phyloP scores from a whole-genome alignment of 1,140 invertebrate species.

The Drosophila simulans region DNA sequence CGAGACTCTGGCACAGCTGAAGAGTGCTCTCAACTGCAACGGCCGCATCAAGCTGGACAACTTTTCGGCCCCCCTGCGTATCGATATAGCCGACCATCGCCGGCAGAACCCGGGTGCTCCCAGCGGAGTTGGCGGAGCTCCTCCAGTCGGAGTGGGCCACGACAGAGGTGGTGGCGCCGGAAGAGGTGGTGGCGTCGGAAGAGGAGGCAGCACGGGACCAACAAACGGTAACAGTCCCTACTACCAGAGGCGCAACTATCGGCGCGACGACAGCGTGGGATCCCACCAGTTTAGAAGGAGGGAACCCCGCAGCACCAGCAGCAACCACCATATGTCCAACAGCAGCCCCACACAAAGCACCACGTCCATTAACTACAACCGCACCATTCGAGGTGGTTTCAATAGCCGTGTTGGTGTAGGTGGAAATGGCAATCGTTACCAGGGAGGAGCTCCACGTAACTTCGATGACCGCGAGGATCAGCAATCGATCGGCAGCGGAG shows the following conservation, averaged over 20 bases:
- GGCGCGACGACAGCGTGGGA: slow-evolving; percentile 55
- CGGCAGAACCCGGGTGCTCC: slow-evolving; percentile 19
- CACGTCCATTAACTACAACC: slow-evolving; percentile 19
- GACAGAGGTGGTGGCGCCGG: slow-evolving; percentile 69
- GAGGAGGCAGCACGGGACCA: background rate
- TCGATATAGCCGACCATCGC: slow-evolving; percentile 95
- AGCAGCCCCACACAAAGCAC: slow-evolving; percentile 46
- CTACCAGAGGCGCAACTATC: slow-evolving; percentile 54
- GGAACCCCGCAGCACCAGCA: slow-evolving; percentile 16
- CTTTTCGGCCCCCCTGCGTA: slow-evolving; percentile 87
- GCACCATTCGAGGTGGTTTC: slow-evolving; percentile 7
- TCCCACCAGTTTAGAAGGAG: slow-evolving; percentile 34
- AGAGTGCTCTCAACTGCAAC: slow-evolving; percentile 92
- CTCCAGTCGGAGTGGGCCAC: background rate
- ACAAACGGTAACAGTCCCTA: slow-evolving; percentile 17
- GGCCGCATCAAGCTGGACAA: slow-evolving; percentile 90
- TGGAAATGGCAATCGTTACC: slow-evolving; percentile 26
- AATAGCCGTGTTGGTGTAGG: slow-evolving; percentile 29
- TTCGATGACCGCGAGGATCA: slow-evolving; percentile 26
- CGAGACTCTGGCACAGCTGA: slow-evolving; percentile 91
- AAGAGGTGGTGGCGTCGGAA: slow-evolving; percentile 42
- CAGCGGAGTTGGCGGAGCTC: slow-evolving; percentile 14
- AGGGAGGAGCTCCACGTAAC: slow-evolving; percentile 18
- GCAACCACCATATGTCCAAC: slow-evolving; percentile 16
- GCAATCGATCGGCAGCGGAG: slow-evolving; percentile 14